Evolutionary conservation across 2,797 vertebrate species (phyloP).

Genomic region (Meriones psammophilus): DNA sequence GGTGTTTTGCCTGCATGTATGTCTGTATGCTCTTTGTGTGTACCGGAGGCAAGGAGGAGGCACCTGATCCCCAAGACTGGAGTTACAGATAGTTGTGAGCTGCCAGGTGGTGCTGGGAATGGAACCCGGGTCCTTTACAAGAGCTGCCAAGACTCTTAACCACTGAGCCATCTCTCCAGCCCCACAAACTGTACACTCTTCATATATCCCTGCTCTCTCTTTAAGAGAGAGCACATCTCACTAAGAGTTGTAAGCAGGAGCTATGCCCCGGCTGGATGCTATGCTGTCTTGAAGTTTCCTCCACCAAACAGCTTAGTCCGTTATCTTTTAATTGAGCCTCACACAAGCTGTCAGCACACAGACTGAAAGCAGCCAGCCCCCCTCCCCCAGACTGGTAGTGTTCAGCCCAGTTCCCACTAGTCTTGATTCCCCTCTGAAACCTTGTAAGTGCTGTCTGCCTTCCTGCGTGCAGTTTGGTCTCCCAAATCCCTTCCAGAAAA

Average conservation of each 20-base stretch:
- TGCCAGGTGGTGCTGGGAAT: not conserved
- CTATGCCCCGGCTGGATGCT: not conserved
- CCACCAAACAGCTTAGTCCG: not conserved
- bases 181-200: not conserved
- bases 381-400: not conserved
- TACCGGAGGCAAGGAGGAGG: not conserved
- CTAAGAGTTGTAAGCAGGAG: not conserved
- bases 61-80: not conserved
- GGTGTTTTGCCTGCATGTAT: not conserved
- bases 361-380: not conserved
- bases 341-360: not conserved
- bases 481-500: not conserved
- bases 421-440: not conserved
- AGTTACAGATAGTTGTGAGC: not conserved
- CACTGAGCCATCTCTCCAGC: not conserved
- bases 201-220: not conserved
- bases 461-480: not conserved
- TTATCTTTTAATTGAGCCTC: not conserved
- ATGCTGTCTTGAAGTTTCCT: not conserved
- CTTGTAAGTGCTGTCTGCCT: not conserved
- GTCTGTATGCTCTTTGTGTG: not conserved
- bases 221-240: too few species aligned
- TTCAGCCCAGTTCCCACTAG: not conserved
- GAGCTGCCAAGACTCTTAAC: not conserved
- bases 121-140: not conserved